Evolutionary conservation across 2,113 vertebrate genomes (phyloP).

Genomic region (Phyllopteryx taeniolatus): DNA sequence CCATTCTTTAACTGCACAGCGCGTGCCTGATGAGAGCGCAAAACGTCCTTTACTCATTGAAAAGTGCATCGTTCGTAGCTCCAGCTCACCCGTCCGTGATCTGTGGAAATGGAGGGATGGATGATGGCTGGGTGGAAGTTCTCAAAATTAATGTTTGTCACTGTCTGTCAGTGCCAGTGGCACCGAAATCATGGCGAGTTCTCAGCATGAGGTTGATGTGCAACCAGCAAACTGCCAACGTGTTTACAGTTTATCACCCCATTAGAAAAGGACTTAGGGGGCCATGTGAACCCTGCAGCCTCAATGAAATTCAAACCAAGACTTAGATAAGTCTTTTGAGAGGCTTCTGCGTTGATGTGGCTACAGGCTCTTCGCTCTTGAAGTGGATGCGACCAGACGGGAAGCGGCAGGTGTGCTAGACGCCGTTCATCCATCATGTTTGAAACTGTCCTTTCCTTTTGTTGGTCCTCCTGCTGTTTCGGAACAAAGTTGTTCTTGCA

Average conservation of each 20-base stretch:
- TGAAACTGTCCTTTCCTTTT: background rate
- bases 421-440: constrained; percentile 5
- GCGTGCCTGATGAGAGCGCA: no score
- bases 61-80: background rate
- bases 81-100: background rate
- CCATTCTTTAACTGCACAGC: no score
- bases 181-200: background rate
- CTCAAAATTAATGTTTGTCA: background rate
- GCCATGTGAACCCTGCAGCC: constrained; percentile 5
- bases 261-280: background rate
- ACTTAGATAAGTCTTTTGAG: background rate
- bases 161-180: background rate
- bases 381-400: constrained; percentile 22
- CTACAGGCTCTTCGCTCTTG: constrained; percentile 26
- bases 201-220: background rate
- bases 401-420: constrained; percentile 15
- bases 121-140: background rate
- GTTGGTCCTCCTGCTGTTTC: constrained; percentile 14
- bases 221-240: background rate
- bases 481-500: background rate
- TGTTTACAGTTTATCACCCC: background rate
- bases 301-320: constrained; percentile 5
- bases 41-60: no score
- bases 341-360: background rate
- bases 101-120: background rate